Evolutionary conservation across 2,888 invertebrate species (phyloP), one percentile per base, ranked within the genome.

Genomic region (Nomada fucata): DNA sequence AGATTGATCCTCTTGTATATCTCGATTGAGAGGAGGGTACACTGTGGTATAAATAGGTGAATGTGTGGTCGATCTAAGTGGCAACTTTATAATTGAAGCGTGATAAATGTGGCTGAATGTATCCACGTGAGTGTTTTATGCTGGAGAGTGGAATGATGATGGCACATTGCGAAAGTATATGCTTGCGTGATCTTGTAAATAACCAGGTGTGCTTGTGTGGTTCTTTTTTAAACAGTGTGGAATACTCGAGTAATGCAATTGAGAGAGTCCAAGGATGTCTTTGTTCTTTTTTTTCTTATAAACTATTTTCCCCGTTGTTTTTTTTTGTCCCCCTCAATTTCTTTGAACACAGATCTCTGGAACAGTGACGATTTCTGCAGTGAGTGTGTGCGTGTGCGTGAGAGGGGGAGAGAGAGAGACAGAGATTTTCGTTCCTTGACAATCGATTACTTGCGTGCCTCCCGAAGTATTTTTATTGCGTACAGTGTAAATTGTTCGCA

Each of bases 21-120:
- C 67, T 83, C 52, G 68, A 63, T 78, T 78, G 69, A 76, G 82
- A 79, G 76, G 63, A 82, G 75, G 61, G 75, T 85, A 80, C 84
- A 84, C 69, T 88, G 83, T 90, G 90, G 91, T 89, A 88, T 87
- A 89, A 89, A 90, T 91, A 90, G 92, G 82, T 92, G 92, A 92
- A 92, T 92, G 92, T 88, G 85, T 84, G 81, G 73, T 72, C 77
- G 74, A 76, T 73, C 69, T 71, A 76, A 80, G 73, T 87, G 88
- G 84, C 65, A 78, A 72, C 83, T 84, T 86, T 88, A 79, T 86
- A 88, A 50, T 65, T 80, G 59, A 79, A 74, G 74, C 61, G 80
- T 88, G 88, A 77, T 75, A 86, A 67, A 69, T 88, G 85, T 65
- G 84, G 69, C 74, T 74, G 82, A 84, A 79, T 87, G 88, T 47